Evolutionary conservation across 2,797 vertebrate genomes (phyloP).

Genomic region (Emydoidea blandingii): DNA sequence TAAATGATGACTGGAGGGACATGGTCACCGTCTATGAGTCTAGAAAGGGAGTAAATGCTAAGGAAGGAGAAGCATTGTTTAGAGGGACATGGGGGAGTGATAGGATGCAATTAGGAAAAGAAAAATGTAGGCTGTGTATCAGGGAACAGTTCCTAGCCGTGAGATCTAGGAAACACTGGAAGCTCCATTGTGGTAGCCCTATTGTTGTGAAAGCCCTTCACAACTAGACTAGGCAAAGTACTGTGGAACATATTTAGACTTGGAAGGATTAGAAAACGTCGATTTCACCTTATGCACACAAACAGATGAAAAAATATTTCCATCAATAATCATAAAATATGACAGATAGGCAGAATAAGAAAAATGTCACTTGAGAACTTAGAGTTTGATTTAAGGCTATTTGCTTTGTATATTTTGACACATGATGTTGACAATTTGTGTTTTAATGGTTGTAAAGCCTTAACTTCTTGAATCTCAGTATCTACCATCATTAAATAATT

Average conservation of each 20-base stretch:
- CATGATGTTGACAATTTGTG: not conserved
- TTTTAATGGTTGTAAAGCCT: not conserved
- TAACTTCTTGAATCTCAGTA: not conserved
- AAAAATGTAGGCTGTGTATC: not conserved
- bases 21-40: not conserved
- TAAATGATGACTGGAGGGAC: not conserved
- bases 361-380: not conserved
- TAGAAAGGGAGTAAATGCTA: not conserved
- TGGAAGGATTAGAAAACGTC: not conserved
- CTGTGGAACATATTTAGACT: not conserved
- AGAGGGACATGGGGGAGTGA: not conserved
- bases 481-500: not conserved
- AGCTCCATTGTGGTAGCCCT: not conserved
- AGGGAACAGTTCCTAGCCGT: not conserved
- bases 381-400: not conserved
- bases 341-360: not conserved
- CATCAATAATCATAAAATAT: not conserved
- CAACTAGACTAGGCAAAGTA: not conserved
- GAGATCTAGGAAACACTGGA: not conserved
- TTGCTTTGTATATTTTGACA: not conserved
- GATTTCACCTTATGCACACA: not conserved
- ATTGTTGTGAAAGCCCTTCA: conserved; percentile 1
- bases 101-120: not conserved
- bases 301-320: not conserved
- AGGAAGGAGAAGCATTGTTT: not conserved